A percentile compares a stretch with the other conserved stretches of the same genome.
phyloP scores from a whole-genome alignment of 2,113 vertebrate species.

The Plestiodon gilberti region DNA sequence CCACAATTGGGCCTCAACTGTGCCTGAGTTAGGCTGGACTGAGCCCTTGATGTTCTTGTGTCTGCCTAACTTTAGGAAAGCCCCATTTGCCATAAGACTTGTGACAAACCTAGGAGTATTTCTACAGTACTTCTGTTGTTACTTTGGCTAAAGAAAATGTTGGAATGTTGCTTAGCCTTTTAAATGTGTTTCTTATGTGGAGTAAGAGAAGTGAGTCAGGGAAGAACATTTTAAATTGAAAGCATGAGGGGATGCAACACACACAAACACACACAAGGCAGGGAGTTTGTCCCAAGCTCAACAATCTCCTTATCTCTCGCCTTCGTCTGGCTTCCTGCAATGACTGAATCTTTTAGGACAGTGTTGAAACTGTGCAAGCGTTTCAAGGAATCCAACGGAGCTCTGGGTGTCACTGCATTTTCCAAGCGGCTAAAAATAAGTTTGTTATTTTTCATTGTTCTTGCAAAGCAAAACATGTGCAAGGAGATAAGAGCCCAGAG shows the following conservation, averaged over 20 bases:
- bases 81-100: neutral
- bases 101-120: neutral
- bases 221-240: slow-evolving; percentile 11
- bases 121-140: neutral
- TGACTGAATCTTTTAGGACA: slow-evolving; percentile 26
- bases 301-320: slow-evolving; percentile 46
- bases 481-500: slow-evolving; percentile 66
- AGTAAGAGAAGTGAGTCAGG: neutral
- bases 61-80: neutral
- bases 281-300: slow-evolving; percentile 18
- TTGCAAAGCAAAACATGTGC: slow-evolving; percentile 41
- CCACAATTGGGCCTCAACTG: no score
- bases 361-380: slow-evolving; percentile 29
- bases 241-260: neutral
- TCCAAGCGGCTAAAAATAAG: slow-evolving; percentile 52
- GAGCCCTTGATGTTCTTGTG: neutral
- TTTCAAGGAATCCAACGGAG: slow-evolving; percentile 43
- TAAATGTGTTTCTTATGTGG: slow-evolving; percentile 9
- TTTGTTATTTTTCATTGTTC: slow-evolving; percentile 49
- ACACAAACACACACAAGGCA: neutral
- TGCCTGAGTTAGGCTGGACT: no score
- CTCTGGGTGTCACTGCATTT: neutral
- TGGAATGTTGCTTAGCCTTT: neutral
- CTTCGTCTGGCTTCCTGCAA: slow-evolving; percentile 57
- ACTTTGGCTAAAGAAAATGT: slow-evolving; percentile 6